Base-by-base conservation (phyloP, 2,888 invertebrate genomes). In the Aphelenchoides bicaudatus region DNA sequence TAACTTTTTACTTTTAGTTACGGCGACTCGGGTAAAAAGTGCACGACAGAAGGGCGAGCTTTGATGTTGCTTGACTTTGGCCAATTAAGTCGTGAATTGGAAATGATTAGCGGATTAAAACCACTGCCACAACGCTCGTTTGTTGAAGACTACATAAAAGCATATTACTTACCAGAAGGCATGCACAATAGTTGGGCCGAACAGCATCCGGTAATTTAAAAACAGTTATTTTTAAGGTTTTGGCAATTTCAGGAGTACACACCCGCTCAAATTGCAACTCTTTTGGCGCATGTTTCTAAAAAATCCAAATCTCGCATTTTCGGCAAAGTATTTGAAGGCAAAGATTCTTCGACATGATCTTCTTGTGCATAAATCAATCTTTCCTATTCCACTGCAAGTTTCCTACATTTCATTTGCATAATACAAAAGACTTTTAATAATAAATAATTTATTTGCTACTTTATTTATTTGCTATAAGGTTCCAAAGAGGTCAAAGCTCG, bases 1-100 rank as follows among this genome's bases (percentile, higher is more conserved):
- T 34, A 10, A 10, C 10, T 10, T 34, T 52, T 10, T 19, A 16
- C 25, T 58, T 74, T 53, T 57, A 74, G 78, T 5, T 92, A 88
- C 82, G 87, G 91, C 0, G 88, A 87, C 74, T 88, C 90, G 0
- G 90, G 67, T 16, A 69, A 88, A 63, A 92, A 91, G 79, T 98
- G 98, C 81, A 88, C 91, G 0, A 91, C 91, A 70, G 94, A 91
- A 25, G 98, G 98, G 0, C 83, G 98, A 37, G 96, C 92, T 0
- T 81, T 98, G 8, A 98, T 98, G 96, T 94, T 94, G 79, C 83
- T 98, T 23, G 98, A 98, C 83, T 94, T 91, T 77, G 89, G 91
- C 5, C 94, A 96, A 79, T 86, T 94, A 63, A 85, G 91, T 67
- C 87, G 89, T 23, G 91, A 93, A 79, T 73, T 83, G 29, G 92